phyloP scores from a whole-genome alignment of 1,140 invertebrate species.

The Zaprionus lachaisei region DNA sequence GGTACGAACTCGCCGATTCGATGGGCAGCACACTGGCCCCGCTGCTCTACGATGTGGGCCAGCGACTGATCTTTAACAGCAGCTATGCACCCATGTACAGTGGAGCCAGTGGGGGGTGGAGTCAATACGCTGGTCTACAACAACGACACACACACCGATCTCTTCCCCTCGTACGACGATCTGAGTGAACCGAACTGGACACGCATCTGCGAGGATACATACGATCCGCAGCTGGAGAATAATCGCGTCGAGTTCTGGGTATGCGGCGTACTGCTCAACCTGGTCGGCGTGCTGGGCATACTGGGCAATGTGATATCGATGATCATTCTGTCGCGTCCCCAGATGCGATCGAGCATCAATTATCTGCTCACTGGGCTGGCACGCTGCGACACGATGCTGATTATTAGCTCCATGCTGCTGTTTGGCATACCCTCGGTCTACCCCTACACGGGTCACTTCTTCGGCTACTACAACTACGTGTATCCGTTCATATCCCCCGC shows the following conservation, averaged over 20 bases:
- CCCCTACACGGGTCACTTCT: constrained; percentile 90
- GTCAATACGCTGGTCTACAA: background rate
- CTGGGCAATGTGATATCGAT: constrained; percentile 95
- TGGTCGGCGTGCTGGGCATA: constrained; percentile 93
- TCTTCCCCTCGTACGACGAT: constrained; percentile 59
- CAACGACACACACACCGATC: constrained; percentile 39
- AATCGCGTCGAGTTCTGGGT: constrained; percentile 90
- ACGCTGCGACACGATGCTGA: constrained; percentile 94
- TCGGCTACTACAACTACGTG: constrained; percentile 91
- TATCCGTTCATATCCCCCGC: constrained; percentile 92
- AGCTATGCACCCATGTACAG: constrained; percentile 5
- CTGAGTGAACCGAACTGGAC: constrained; percentile 58
- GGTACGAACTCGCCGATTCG: constrained; percentile 47
- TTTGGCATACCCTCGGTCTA: constrained; percentile 94
- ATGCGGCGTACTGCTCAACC: constrained; percentile 92
- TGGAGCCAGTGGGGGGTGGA: background rate
- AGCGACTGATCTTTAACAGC: constrained; percentile 23
- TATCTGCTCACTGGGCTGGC: constrained; percentile 96
- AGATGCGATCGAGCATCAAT: constrained; percentile 97
- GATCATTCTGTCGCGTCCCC: constrained; percentile 94
- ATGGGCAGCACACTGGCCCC: constrained; percentile 42
- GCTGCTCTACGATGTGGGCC: constrained; percentile 16
- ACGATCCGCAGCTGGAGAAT: constrained; percentile 63
- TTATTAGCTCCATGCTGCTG: constrained; percentile 93
- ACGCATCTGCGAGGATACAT: constrained; percentile 61